Evolutionary conservation across 2,797 vertebrate species (phyloP).

Genomic region (Propithecus perrieri): DNA sequence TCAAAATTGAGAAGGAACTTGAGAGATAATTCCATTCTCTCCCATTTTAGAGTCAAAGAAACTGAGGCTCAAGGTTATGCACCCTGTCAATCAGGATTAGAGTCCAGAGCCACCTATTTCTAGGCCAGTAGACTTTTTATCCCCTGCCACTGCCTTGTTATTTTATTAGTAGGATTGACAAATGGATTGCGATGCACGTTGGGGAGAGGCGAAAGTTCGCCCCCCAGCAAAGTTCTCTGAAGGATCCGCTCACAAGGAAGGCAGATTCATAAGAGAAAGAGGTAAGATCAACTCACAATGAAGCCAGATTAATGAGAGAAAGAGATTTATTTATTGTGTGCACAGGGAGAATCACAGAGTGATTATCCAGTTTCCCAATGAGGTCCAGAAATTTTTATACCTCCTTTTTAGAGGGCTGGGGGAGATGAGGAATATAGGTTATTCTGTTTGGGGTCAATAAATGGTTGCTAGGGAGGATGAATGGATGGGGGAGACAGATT

Average conservation of each 20-base stretch:
- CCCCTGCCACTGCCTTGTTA: not conserved
- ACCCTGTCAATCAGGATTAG: not conserved
- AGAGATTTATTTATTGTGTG: no score
- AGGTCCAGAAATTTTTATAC: not conserved
- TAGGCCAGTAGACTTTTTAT: not conserved
- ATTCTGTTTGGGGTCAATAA: not conserved
- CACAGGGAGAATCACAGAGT: not conserved
- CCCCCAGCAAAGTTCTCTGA: not conserved
- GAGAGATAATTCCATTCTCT: not conserved
- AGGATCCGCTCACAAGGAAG: not conserved
- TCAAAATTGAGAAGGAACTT: constrained; percentile 8
- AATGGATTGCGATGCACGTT: not conserved
- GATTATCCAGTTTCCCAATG: not conserved
- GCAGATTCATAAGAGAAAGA: not conserved
- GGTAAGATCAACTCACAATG: not conserved
- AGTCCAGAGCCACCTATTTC: not conserved
- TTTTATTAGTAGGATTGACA: not conserved
- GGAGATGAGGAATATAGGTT: not conserved
- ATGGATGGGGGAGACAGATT: not conserved
- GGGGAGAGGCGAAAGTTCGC: not conserved
- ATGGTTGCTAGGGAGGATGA: not conserved
- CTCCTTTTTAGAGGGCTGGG: not conserved
- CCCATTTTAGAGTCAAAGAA: not conserved
- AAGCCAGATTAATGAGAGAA: not conserved
- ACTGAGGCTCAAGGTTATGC: not conserved